A percentile compares a stretch with the other conserved stretches of the same genome.
Conservation (phyloP, 2,113 vertebrate genomes). For the Phycodurus eques region DNA sequence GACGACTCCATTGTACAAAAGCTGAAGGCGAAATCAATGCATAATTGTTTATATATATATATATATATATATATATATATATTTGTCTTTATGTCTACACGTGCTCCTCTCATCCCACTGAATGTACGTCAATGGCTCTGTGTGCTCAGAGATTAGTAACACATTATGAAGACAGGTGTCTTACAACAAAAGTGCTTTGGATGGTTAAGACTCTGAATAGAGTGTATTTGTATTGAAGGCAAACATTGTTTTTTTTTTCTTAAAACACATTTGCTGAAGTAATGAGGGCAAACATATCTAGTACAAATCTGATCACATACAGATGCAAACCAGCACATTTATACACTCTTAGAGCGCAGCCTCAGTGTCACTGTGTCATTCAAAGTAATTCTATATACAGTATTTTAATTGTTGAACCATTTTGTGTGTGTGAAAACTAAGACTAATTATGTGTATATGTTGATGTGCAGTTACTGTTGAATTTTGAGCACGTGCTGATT, state of each 20-base stretch:
- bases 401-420: background rate
- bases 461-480: background rate
- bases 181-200: conserved; percentile 36
- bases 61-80: background rate
- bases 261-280: conserved; percentile 42
- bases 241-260: conserved; percentile 16
- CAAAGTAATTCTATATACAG: background rate
- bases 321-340: background rate
- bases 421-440: background rate
- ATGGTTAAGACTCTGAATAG: conserved; percentile 23
- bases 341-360: background rate
- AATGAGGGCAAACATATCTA: conserved; percentile 11
- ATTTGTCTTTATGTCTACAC: conserved; percentile 1
- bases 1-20: background rate
- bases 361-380: conserved; percentile 2
- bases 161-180: conserved; percentile 6
- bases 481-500: background rate
- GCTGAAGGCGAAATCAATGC: background rate
- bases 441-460: background rate
- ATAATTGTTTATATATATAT: background rate
- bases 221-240: conserved; percentile 31
- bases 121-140: background rate
- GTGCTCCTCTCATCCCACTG: background rate
- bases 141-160: background rate
- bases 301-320: conserved; percentile 13